phyloP scores from a whole-genome alignment of 2,113 vertebrate genomes.

The Cariama cristata region DNA sequence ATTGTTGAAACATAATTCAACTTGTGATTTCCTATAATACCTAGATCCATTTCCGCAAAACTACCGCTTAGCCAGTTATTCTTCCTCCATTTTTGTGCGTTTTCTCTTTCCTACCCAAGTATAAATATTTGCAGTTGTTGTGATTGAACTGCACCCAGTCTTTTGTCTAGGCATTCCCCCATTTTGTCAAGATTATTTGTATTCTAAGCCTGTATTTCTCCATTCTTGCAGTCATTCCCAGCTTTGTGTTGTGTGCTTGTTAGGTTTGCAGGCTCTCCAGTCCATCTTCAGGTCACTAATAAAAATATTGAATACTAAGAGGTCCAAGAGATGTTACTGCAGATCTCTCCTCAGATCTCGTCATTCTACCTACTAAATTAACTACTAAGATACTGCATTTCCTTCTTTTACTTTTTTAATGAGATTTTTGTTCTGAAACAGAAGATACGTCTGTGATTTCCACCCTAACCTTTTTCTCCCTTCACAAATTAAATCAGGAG shows the following conservation, averaged over 20 bases:
- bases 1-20: neutral
- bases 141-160: neutral
- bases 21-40: neutral
- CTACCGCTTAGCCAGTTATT: neutral
- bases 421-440: neutral
- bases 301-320: neutral
- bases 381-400: neutral
- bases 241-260: neutral
- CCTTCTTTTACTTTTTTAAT: neutral
- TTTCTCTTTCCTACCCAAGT: neutral
- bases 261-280: neutral
- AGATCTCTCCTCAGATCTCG: neutral
- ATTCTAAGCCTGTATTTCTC: neutral
- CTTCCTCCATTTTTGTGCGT: neutral
- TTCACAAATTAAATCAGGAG: neutral
- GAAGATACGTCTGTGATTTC: neutral
- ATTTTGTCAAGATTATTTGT: neutral
- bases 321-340: neutral
- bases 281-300: neutral
- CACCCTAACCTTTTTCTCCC: neutral
- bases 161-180: neutral
- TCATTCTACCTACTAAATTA: neutral
- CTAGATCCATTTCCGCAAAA: neutral
- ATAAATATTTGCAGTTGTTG: neutral
- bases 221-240: neutral